A percentile compares a stretch with the other conserved stretches of the same genome.
Conservation (phyloP, 1,140 invertebrate genomes). For the Gonioctena quinquepunctata region DNA sequence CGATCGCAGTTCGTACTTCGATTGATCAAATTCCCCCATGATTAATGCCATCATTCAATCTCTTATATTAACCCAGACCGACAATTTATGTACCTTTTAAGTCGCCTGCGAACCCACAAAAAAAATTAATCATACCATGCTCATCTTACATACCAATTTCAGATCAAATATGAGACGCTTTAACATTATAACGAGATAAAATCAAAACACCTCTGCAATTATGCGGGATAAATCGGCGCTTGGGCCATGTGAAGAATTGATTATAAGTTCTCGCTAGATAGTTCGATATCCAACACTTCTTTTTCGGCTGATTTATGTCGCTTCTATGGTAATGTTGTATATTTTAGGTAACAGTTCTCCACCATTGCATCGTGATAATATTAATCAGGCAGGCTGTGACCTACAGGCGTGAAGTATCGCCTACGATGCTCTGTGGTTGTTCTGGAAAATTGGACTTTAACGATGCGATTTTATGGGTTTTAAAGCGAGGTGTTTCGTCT, state of each 20-base stretch:
- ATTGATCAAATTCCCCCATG: not conserved
- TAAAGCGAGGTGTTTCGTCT: not conserved
- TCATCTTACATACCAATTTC: slow-evolving; percentile 15
- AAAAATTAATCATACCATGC: slow-evolving; percentile 15
- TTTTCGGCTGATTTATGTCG: not conserved
- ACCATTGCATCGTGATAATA: not conserved
- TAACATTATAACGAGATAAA: slow-evolving; percentile 3
- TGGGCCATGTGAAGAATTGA: slow-evolving; percentile 15
- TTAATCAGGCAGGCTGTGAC: not conserved
- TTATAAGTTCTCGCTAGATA: slow-evolving; percentile 3
- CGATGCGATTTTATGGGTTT: not conserved
- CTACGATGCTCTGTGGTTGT: not conserved
- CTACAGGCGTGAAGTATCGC: not conserved
- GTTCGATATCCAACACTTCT: slow-evolving; percentile 14
- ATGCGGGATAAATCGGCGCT: not conserved
- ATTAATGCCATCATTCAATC: not conserved
- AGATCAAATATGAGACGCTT: slow-evolving; percentile 3
- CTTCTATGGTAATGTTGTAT: slow-evolving; percentile 17
- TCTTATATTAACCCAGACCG: not conserved
- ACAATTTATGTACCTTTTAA: slow-evolving; percentile 2
- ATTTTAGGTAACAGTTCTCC: slow-evolving; percentile 14
- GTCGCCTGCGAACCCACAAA: not conserved
- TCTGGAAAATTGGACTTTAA: not conserved
- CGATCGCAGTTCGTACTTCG: not conserved
- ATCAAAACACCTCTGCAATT: slow-evolving; percentile 5